Evolutionary conservation across 2,888 invertebrate species (phyloP), one percentile per base, ranked within the genome.

Genomic region (Sarcophaga caerulescens): DNA sequence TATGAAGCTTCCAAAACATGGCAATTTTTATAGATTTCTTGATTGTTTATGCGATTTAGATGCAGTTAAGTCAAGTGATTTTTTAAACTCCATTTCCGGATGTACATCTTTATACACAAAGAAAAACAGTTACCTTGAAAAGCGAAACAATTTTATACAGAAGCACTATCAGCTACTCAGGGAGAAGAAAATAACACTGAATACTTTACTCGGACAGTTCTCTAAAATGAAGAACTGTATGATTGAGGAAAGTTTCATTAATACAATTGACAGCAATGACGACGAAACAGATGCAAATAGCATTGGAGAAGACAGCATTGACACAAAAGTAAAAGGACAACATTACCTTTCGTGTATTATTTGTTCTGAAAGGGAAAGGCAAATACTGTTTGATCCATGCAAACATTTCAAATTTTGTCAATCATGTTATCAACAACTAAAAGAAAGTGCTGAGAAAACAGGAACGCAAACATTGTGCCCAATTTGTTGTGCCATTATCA

Each of bases 181-280:
- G 71, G 79, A 78, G 62, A 85, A 85, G 63, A 69, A 81, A 81
- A 76, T 77, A 71, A 60, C 84, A 76, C 71, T 80, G 59, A 79
- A 84, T 74, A 84, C 71, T 81, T 73, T 68, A 74, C 71, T 81
- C 81, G 73, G 21, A 71, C 71, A 84, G 70, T 75, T 84, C 65
- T 84, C 79, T 80, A 75, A 75, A 84, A 84, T 75, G 74, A 84
- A 74, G 70, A 84, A 75, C 78, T 79, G 74, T 70, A 84, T 81
- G 74, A 81, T 75, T 74, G 74, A 75, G 63, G 75, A 81, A 73
- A 81, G 52, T 68, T 81, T 84, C 60, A 75, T 84, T 75, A 80
- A 84, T 71, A 80, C 79, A 80, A 84, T 84, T 79, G 74, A 84
- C n/a, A n/a, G n/a, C 59, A 75, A 84, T 74, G 74, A 73, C 71